phyloP scores from a whole-genome alignment of 2,113 vertebrate genomes.

The Semicossyphus pulcher region DNA sequence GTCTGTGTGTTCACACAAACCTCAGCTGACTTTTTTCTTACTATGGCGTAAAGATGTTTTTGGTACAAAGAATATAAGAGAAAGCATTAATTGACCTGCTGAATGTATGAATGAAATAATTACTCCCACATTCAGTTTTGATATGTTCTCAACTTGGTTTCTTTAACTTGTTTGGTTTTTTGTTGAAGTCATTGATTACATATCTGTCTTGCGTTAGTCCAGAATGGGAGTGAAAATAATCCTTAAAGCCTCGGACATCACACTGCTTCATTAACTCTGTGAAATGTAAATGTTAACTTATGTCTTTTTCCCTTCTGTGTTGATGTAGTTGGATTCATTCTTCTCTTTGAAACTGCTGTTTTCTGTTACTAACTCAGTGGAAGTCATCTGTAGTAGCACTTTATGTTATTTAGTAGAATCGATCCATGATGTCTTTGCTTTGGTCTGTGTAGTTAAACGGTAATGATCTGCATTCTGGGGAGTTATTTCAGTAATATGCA shows the following conservation, averaged over 20 bases:
- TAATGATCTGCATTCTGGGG: not conserved
- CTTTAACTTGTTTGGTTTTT: not conserved
- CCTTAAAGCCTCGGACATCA: not conserved
- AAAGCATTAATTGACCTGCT: slow-evolving; percentile 68
- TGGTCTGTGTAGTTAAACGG: not conserved
- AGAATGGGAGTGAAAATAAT: not conserved
- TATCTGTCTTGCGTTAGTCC: slow-evolving; percentile 12
- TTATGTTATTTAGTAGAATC: slow-evolving; percentile 46
- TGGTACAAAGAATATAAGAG: slow-evolving; percentile 9
- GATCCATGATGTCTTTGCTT: not conserved
- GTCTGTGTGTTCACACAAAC: slow-evolving; percentile 10
- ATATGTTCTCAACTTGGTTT: not conserved
- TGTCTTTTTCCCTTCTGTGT: slow-evolving; percentile 12
- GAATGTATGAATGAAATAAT: slow-evolving; percentile 50
- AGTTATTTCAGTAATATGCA: slow-evolving; percentile 3
- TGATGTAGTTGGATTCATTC: not conserved
- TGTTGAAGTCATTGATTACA: not conserved
- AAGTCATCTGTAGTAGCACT: slow-evolving; percentile 64
- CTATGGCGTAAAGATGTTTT: not conserved
- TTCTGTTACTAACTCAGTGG: slow-evolving; percentile 28
- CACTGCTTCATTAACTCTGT: slow-evolving; percentile 14
- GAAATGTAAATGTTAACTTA: slow-evolving; percentile 11
- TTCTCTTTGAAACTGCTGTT: not conserved
- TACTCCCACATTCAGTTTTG: slow-evolving; percentile 9
- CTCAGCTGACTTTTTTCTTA: slow-evolving; percentile 20